These are phyloP conservation scores for Microcebus murinus DNA, from an alignment of 2,113 vertebrate genomes.

Conservation along the genomic window DNA sequence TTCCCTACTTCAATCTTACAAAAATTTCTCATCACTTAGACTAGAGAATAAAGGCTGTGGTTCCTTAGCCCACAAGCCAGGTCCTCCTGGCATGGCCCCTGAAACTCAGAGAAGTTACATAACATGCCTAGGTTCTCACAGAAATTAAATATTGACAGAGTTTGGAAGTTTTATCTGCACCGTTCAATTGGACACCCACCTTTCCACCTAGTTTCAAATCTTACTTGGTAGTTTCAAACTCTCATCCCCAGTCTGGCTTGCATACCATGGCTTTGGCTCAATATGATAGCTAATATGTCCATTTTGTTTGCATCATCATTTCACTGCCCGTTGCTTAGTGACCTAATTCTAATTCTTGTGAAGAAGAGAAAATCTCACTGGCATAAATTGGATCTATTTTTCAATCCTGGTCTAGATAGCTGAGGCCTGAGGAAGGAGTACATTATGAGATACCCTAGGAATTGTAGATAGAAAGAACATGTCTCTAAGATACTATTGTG, in stretches of 20 bases:
- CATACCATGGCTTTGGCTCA: not conserved
- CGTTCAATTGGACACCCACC: not conserved
- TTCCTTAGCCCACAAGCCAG: accelerated
- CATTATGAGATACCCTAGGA: not conserved
- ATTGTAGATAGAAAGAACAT: not conserved
- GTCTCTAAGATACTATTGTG: not conserved
- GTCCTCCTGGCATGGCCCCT: not conserved
- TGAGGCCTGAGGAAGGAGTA: not conserved
- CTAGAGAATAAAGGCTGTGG: not conserved
- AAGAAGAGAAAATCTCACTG: not conserved
- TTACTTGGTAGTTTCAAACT: not conserved
- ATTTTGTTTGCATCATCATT: not conserved
- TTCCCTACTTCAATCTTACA: not conserved
- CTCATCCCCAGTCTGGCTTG: not conserved
- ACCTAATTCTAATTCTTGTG: not conserved
- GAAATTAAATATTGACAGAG: not conserved
- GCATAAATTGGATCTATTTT: not conserved
- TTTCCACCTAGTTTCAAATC: not conserved
- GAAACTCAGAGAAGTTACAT: not conserved
- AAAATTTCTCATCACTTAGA: not conserved
- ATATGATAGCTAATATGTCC: not conserved
- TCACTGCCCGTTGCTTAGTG: not conserved
- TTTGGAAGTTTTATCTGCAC: not conserved
- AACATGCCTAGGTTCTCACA: not conserved
- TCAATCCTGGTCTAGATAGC: not conserved